phyloP scores from a whole-genome alignment of 2,888 invertebrate genomes.

The Adelognathus sp. region DNA sequence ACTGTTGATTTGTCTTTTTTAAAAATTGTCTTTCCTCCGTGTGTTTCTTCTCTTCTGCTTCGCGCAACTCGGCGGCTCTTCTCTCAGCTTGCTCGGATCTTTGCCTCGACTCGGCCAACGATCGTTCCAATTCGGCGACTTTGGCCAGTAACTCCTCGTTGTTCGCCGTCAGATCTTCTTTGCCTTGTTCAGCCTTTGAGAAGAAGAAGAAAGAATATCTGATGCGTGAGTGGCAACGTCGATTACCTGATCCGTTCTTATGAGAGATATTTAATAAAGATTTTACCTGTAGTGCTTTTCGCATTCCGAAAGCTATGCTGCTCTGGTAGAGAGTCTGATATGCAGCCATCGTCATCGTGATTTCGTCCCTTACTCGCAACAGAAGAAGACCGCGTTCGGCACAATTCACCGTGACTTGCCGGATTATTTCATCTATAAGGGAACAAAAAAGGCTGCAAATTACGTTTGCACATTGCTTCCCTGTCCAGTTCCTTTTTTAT shows the following conservation, averaged over 20 bases:
- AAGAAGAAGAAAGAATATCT: background rate
- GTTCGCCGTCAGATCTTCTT: constrained; percentile 89
- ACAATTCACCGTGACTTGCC: constrained; percentile 98
- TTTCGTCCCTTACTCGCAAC: constrained; percentile 96
- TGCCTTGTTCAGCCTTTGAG: constrained; percentile 91
- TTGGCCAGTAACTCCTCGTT: constrained; percentile 88
- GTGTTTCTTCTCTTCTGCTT: constrained; percentile 96
- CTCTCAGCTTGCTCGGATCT: constrained; percentile 92
- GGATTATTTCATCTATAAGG: constrained; percentile 89
- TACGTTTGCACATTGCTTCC: too few species aligned
- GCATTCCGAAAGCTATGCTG: constrained; percentile 98
- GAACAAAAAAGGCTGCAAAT: too few species aligned
- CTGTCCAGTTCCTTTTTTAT: too few species aligned
- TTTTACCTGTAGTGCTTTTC: constrained; percentile 97
- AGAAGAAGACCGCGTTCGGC: constrained; percentile 97
- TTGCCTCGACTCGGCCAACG: constrained; percentile 84
- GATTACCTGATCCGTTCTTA: background rate
- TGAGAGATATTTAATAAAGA: too few species aligned
- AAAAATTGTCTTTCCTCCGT: constrained; percentile 95
- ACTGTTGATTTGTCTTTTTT: constrained; percentile 96
- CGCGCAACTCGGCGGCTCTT: constrained; percentile 90
- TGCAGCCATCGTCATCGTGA: constrained; percentile 97
- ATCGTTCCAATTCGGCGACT: constrained; percentile 83
- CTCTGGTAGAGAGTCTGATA: constrained; percentile 98
- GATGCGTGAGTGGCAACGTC: background rate